Conservation (phyloP, 2,888 invertebrate species). For the Serripes groenlandicus region DNA sequence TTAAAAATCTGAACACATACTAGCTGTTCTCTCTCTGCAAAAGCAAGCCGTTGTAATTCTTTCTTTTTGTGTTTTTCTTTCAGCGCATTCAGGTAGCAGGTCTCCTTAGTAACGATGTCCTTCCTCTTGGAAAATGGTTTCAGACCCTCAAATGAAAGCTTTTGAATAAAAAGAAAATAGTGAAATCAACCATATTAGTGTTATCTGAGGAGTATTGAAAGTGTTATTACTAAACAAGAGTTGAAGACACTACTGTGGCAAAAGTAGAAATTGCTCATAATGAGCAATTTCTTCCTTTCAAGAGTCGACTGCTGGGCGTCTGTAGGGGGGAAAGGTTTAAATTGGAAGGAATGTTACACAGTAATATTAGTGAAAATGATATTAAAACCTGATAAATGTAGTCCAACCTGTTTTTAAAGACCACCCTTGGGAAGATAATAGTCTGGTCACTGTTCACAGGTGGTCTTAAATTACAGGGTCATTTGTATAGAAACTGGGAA, state of each 20-base stretch:
- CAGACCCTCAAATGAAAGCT: slow-evolving; percentile 87
- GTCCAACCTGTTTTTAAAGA: no score
- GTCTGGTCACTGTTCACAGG: no score
- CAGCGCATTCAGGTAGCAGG: slow-evolving; percentile 86
- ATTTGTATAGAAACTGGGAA: no score
- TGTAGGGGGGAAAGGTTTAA: no score
- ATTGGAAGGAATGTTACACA: no score
- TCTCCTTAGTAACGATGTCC: slow-evolving; percentile 87
- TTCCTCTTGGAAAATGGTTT: slow-evolving; percentile 87
- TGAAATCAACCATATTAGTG: background rate
- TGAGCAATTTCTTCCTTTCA: background rate
- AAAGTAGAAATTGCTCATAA: background rate
- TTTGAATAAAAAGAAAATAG: slow-evolving; percentile 43
- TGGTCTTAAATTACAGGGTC: no score
- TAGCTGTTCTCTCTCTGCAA: slow-evolving; percentile 81
- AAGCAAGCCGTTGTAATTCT: slow-evolving; percentile 82
- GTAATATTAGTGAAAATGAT: no score
- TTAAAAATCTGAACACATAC: slow-evolving; percentile 60
- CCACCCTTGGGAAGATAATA: no score
- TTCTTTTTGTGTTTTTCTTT: slow-evolving; percentile 86
- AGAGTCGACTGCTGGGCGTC: no score
- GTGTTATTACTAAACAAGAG: no score
- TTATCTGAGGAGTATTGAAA: no score
- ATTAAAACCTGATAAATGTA: no score
- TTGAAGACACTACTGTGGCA: background rate